A percentile compares a stretch with the other conserved stretches of the same genome.
phyloP scores from a whole-genome alignment of 2,888 invertebrate genomes.

The Pseudococcus viburni region DNA sequence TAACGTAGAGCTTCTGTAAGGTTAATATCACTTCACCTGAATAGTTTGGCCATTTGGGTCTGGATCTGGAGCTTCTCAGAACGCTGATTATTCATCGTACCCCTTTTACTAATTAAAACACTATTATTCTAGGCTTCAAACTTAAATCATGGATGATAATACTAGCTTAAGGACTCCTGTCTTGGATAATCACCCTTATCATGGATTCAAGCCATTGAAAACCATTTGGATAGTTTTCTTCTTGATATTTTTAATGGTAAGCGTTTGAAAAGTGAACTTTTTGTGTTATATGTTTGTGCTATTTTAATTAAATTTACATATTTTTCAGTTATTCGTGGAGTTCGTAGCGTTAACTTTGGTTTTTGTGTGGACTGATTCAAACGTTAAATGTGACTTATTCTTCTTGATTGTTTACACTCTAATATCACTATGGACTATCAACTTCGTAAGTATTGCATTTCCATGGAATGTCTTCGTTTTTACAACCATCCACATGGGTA shows the following conservation, averaged over 20 bases:
- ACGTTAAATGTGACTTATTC: constrained; percentile 55
- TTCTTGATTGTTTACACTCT: constrained; percentile 57
- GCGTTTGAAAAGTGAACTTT: neutral
- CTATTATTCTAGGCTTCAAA: too few relatives aligned
- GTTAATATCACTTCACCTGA: too few relatives aligned
- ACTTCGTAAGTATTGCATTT: constrained; percentile 54
- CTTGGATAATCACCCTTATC: constrained; percentile 43
- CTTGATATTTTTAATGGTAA: constrained; percentile 48
- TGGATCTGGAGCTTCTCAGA: too few relatives aligned
- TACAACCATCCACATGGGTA: neutral
- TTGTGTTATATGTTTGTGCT: too few relatives aligned
- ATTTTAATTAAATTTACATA: neutral
- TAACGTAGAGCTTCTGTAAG: too few relatives aligned
- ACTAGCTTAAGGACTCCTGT: constrained; percentile 55
- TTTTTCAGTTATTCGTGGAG: constrained; percentile 53
- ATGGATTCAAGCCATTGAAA: constrained; percentile 62
- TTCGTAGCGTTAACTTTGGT: constrained; percentile 6
- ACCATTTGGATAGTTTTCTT: constrained; percentile 58
- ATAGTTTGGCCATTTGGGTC: too few relatives aligned
- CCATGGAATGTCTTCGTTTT: neutral
- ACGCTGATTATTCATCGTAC: too few relatives aligned
- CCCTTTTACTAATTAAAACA: too few relatives aligned
- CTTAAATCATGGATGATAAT: constrained; percentile 50
- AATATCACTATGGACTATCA: constrained; percentile 53
- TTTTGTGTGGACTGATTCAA: constrained; percentile 52